Evolutionary conservation across 2,888 invertebrate species (phyloP).

Genomic region (Chaetogeoica ovagalla): DNA sequence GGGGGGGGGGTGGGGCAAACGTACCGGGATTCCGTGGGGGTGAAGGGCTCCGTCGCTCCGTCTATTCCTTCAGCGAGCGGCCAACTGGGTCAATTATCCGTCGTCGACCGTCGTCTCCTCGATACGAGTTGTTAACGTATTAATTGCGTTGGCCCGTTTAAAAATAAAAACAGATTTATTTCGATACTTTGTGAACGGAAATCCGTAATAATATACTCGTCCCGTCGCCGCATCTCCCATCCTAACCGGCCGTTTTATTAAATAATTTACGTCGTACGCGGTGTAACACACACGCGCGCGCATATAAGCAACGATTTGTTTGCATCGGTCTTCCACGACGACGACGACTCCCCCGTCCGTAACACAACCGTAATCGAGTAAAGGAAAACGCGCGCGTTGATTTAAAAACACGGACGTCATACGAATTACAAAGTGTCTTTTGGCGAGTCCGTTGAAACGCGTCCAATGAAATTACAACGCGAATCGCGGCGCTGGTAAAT

Average conservation of each 20-base stretch:
- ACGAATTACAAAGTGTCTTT: too few relatives aligned
- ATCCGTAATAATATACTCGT: slow-evolving; percentile 34
- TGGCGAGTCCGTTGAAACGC: too few relatives aligned
- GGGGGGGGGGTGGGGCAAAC: background rate
- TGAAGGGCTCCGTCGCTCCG: background rate
- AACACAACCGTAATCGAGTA: too few relatives aligned
- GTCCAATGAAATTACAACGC: too few relatives aligned
- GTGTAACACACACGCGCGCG: too few relatives aligned
- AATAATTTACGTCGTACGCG: too few relatives aligned
- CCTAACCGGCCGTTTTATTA: slow-evolving; percentile 19
- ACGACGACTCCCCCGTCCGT: too few relatives aligned
- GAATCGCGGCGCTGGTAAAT: too few relatives aligned
- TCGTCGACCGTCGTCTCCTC: background rate
- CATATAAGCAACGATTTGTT: slow-evolving; percentile 18
- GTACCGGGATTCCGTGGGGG: too few relatives aligned
- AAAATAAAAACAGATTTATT: slow-evolving; percentile 27
- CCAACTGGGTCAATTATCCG: slow-evolving; percentile 29
- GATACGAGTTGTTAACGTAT: slow-evolving; percentile 10
- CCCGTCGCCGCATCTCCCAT: background rate
- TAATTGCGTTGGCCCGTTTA: slow-evolving; percentile 20
- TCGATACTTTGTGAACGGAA: slow-evolving; percentile 30
- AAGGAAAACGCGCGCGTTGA: too few relatives aligned
- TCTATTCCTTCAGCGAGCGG: background rate
- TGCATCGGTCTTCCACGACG: slow-evolving; percentile 2
- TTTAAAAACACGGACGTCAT: too few relatives aligned